phyloP scores from a whole-genome alignment of 2,113 vertebrate genomes.

The Leiothrix lutea region DNA sequence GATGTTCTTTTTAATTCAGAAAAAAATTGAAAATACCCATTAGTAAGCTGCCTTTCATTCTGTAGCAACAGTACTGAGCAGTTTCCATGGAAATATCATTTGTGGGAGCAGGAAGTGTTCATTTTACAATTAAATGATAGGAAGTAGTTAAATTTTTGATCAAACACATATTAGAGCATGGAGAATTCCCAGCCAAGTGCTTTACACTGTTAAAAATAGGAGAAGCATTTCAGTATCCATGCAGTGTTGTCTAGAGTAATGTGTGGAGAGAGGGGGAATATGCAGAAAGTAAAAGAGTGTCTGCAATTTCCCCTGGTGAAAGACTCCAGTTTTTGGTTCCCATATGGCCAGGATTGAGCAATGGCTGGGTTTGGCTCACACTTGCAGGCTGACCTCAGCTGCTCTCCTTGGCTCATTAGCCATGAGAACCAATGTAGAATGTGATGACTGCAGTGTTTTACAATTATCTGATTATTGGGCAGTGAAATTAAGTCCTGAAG shows the following conservation, averaged over 20 bases:
- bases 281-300: not conserved
- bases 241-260: not conserved
- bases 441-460: not conserved
- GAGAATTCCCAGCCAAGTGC: slow-evolving; percentile 32
- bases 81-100: slow-evolving; percentile 67
- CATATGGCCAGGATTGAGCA: not conserved
- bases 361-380: not conserved
- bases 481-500: not conserved
- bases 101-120: slow-evolving; percentile 19
- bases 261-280: not conserved
- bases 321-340: not conserved
- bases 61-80: not conserved
- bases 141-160: slow-evolving; percentile 59
- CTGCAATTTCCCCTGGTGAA: not conserved
- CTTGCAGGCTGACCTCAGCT: not conserved
- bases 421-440: not conserved
- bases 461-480: not conserved
- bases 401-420: not conserved
- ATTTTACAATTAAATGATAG: slow-evolving; percentile 56
- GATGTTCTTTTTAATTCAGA: not conserved
- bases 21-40: not conserved
- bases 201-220: slow-evolving; percentile 1
- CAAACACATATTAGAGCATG: slow-evolving; percentile 34
- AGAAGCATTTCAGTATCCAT: not conserved
- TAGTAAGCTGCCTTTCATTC: slow-evolving; percentile 3